Conservation (phyloP, 2,888 invertebrate species). For the Hypolimnas misippus region DNA sequence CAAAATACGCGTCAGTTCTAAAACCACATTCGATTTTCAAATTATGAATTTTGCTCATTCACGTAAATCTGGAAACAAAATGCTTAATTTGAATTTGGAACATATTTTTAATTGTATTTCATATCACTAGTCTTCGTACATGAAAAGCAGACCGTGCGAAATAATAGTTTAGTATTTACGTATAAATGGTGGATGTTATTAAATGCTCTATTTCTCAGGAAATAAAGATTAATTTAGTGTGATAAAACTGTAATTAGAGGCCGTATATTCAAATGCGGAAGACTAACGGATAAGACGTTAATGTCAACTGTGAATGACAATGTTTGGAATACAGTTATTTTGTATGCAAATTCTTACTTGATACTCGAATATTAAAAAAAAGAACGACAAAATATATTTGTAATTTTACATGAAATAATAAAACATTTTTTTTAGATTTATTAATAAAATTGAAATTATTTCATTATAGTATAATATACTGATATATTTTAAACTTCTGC, state of each 20-base stretch:
- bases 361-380: not conserved
- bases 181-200: conserved; percentile 24
- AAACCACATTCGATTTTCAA: conserved; percentile 3
- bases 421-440: too few relatives aligned
- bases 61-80: not conserved
- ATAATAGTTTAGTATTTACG: conserved; percentile 23
- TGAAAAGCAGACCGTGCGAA: conserved; percentile 35
- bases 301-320: conserved; percentile 21
- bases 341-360: not conserved
- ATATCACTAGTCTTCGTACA: not conserved
- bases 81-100: conserved; percentile 36
- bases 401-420: too few relatives aligned
- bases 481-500: too few relatives aligned
- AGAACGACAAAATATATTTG: not conserved
- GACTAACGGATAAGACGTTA: conserved; percentile 22
- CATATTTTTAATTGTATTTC: not conserved
- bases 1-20: not conserved
- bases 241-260: conserved; percentile 24
- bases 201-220: conserved; percentile 24
- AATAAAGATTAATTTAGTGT: conserved; percentile 31
- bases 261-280: conserved; percentile 19
- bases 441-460: too few relatives aligned
- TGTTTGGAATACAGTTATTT: conserved; percentile 15
- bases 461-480: too few relatives aligned
- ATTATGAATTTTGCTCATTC: not conserved